A percentile compares a stretch with the other conserved stretches of the same genome.
Conservation (phyloP, 1,140 invertebrate genomes). For the Elymnias hypermnestra region DNA sequence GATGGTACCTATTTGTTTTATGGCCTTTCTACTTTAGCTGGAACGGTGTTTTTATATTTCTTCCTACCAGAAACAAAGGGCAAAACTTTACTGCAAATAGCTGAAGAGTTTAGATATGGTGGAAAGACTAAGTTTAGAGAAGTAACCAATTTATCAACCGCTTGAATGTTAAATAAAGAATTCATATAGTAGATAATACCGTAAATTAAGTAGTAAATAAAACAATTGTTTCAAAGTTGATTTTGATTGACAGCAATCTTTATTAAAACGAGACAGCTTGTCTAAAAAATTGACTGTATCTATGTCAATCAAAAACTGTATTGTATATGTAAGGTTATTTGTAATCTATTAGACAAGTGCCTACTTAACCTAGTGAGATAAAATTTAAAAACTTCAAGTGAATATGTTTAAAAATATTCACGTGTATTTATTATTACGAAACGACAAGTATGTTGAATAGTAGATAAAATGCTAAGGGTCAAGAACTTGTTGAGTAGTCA, state of each 20-base stretch:
- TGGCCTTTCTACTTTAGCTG: conserved; percentile 76
- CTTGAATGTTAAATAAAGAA: conserved; percentile 1
- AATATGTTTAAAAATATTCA: not conserved
- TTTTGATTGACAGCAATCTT: too few relatives aligned
- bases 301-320: not conserved
- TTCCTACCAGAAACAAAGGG: conserved; percentile 83
- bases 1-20: conserved; percentile 80
- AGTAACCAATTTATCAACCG: conserved; percentile 2
- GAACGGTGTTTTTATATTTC: conserved; percentile 78
- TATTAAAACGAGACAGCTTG: too few relatives aligned
- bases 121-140: conserved; percentile 29
- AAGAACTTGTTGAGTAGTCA: too few relatives aligned
- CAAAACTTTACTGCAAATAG: conserved; percentile 81
- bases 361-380: conserved; percentile 20
- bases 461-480: too few relatives aligned
- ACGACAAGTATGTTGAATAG: not conserved
- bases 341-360: conserved; percentile 2
- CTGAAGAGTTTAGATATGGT: conserved; percentile 58
- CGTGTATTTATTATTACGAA: conserved; percentile 13
- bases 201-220: too few relatives aligned
- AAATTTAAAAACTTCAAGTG: conserved; percentile 1
- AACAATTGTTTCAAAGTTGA: too few relatives aligned
- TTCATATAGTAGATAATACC: too few relatives aligned
- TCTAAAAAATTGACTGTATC: not conserved
- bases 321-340: not conserved